Evolutionary conservation across 64 coral and sea anemone genomes (phyloP).

Genomic region (Porites australiensis): DNA sequence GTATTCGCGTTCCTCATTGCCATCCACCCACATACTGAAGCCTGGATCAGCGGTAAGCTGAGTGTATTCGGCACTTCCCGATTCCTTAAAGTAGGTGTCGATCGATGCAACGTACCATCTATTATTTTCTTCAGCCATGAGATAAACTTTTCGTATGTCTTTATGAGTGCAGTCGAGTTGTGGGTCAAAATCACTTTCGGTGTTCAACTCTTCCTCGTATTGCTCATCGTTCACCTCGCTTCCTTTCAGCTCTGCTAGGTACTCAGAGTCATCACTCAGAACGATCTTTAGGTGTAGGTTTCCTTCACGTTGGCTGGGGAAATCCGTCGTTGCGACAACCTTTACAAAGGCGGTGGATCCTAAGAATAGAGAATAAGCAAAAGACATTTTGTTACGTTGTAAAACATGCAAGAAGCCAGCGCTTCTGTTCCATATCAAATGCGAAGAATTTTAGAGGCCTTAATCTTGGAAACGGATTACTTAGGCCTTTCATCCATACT

Average conservation of each 20-base stretch:
- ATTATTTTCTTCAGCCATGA: not conserved
- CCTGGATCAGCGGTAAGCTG: constrained; percentile 26
- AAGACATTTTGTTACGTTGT: no score
- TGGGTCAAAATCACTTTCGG: not conserved
- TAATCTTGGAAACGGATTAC: no score
- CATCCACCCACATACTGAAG: not conserved
- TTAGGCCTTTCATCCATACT: no score
- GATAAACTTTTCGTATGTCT: constrained; percentile 9
- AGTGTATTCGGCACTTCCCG: not conserved
- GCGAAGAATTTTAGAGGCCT: no score
- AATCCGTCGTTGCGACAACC: no score
- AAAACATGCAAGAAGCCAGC: no score
- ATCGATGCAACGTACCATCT: constrained; percentile 19
- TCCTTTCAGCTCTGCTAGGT: not conserved
- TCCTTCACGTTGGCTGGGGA: no score
- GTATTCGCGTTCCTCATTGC: not conserved
- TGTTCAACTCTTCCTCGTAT: not conserved
- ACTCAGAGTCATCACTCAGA: not conserved
- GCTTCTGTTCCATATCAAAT: no score
- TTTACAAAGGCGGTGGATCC: no score
- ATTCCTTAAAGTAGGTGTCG: not conserved
- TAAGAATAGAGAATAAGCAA: no score
- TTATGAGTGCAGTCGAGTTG: constrained; percentile 4
- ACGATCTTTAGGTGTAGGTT: not conserved
- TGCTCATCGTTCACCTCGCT: not conserved